Evolutionary conservation across 2,797 vertebrate genomes (phyloP).

Genomic region (Lemur catta): DNA sequence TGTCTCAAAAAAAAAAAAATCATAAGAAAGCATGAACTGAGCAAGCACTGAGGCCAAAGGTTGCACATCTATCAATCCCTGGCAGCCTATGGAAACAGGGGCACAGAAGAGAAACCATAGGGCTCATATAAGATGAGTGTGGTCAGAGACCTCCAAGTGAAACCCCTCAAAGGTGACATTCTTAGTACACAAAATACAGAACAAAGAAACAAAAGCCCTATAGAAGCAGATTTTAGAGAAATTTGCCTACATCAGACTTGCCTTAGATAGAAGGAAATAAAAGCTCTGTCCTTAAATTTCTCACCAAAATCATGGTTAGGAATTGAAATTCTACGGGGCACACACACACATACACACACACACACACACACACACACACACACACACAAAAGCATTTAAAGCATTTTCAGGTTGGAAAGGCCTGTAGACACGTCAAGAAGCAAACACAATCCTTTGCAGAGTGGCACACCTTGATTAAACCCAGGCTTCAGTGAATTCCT

Average conservation of each 20-base stretch:
- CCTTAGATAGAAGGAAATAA: neutral
- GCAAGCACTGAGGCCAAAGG: neutral
- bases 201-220: neutral
- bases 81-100: neutral
- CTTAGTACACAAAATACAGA: neutral
- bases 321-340: neutral
- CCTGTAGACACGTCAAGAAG: neutral
- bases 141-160: neutral
- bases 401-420: neutral
- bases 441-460: neutral
- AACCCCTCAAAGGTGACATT: neutral
- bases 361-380: neutral
- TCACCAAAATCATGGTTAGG: neutral
- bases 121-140: neutral
- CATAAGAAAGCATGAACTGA: neutral
- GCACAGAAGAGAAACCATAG: neutral
- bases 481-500: neutral
- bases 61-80: neutral
- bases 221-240: neutral
- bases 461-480: constrained; percentile 29
- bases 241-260: neutral
- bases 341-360: fast-evolving
- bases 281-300: neutral
- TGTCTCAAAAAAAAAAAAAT: neutral
- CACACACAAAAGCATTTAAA: neutral